These are phyloP conservation scores for Abramis brama DNA, from an alignment of 2,113 vertebrate genomes.

Conservation along the genomic window DNA sequence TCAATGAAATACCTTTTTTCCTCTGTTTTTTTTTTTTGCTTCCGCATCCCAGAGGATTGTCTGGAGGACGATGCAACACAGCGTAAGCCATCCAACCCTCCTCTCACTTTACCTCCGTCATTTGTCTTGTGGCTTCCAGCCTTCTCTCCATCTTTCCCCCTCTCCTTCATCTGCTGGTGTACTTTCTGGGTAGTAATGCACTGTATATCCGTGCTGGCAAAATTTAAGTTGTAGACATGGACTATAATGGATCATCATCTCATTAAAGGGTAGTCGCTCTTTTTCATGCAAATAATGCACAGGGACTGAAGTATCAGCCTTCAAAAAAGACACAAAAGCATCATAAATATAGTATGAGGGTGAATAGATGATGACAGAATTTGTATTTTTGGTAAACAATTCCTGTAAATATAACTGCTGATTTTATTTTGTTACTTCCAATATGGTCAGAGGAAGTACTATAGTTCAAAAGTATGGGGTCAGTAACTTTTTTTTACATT, in stretches of 20 bases:
- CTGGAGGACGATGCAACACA: slow-evolving; percentile 88
- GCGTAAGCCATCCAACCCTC: slow-evolving; percentile 82
- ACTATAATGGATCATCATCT: not conserved
- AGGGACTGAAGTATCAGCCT: not conserved
- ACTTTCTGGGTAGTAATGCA: not conserved
- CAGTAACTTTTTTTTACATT: not conserved
- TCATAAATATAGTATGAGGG: not conserved
- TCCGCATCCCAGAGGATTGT: slow-evolving; percentile 86
- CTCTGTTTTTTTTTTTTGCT: slow-evolving; percentile 71
- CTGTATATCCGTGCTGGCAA: not conserved
- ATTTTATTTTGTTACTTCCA: not conserved
- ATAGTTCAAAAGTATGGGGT: not conserved
- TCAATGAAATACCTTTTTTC: slow-evolving; percentile 49
- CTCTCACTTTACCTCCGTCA: slow-evolving; percentile 70
- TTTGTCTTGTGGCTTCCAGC: slow-evolving; percentile 64
- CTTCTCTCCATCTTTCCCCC: slow-evolving; percentile 24
- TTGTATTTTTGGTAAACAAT: not conserved
- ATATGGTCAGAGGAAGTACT: not conserved
- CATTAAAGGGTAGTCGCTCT: not conserved
- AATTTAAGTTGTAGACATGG: not conserved
- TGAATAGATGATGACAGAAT: not conserved
- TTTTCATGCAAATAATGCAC: not conserved
- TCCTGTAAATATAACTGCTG: not conserved
- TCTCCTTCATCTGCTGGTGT: not conserved
- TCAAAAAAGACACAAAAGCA: not conserved